Percentiles rank a stretch among this genome's conserved stretches.
phyloP scores from a whole-genome alignment of 2,888 invertebrate genomes.

The Amphipoea lucens region DNA sequence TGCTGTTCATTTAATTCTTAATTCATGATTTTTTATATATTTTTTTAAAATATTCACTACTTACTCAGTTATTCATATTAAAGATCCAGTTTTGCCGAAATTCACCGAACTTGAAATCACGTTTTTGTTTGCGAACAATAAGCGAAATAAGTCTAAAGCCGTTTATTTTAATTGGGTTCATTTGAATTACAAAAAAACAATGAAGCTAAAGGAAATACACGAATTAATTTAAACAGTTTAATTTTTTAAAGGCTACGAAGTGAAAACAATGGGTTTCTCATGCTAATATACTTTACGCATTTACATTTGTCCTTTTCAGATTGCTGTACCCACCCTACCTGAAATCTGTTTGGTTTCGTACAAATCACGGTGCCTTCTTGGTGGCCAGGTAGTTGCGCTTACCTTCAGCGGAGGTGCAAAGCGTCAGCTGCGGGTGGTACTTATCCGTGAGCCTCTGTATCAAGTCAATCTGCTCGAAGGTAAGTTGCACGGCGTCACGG shows the following conservation, averaged over 20 bases:
- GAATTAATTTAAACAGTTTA: constrained; percentile 66
- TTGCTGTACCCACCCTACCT: constrained; percentile 35
- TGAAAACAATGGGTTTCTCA: constrained; percentile 77
- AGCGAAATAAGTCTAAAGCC: constrained; percentile 55
- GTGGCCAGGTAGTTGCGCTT: constrained; percentile 67
- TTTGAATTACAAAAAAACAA: constrained; percentile 69
- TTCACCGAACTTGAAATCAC: constrained; percentile 48
- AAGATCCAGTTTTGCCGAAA: constrained; percentile 31
- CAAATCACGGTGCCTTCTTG: neutral
- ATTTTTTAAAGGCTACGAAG: constrained; percentile 64
- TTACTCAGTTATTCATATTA: constrained; percentile 33
- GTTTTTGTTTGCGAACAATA: constrained; percentile 60
- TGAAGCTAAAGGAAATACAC: constrained; percentile 65
- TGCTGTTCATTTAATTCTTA: constrained; percentile 15
- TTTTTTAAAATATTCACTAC: constrained; percentile 13
- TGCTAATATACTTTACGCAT: constrained; percentile 75
- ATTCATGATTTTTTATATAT: neutral
- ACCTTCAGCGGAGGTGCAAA: constrained; percentile 95
- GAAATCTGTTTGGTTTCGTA: constrained; percentile 15
- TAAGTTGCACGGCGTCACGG: constrained; percentile 95
- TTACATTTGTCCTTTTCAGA: constrained; percentile 65
- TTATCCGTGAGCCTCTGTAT: constrained; percentile 95
- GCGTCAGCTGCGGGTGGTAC: constrained; percentile 94
- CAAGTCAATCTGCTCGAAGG: constrained; percentile 96
- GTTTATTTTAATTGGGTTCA: constrained; percentile 63